phyloP scores from a whole-genome alignment of 2,797 vertebrate genomes.

The Danio jaintianensis region DNA sequence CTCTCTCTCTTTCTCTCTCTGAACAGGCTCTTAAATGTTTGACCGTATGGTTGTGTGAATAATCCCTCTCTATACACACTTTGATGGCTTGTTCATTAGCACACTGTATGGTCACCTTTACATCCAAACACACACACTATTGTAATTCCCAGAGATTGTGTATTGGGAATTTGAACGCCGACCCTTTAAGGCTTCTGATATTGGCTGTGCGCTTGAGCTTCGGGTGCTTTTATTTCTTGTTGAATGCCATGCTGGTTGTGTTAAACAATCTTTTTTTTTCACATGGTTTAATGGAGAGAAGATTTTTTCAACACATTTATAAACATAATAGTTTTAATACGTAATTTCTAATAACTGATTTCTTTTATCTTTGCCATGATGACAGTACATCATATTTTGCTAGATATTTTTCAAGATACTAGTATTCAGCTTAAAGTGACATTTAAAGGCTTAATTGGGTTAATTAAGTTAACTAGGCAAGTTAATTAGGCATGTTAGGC shows the following conservation, averaged over 20 bases:
- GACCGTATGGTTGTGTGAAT: conserved; percentile 62
- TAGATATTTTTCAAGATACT: no score
- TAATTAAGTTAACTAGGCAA: no score
- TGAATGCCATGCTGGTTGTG: not conserved
- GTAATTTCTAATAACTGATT: no score
- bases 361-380: no score
- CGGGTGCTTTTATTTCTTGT: not conserved
- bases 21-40: conserved; percentile 48
- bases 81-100: conserved; percentile 50
- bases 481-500: no score
- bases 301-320: no score
- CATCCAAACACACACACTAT: conserved; percentile 16
- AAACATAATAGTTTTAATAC: no score
- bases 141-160: conserved; percentile 66
- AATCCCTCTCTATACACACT: conserved; percentile 62
- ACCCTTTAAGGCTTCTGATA: conserved; percentile 64
- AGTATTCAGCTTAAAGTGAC: no score
- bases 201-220: conserved; percentile 50
- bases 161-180: conserved; percentile 60
- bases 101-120: conserved; percentile 44
- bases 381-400: no score
- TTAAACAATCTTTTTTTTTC: not conserved
- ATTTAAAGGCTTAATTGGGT: no score
- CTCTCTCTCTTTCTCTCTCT: not conserved
- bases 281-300: no score